A percentile compares a stretch with the other conserved stretches of the same genome.
These are phyloP conservation scores for Anadara kagoshimensis DNA, from an alignment of 1,140 invertebrate genomes.

Conservation along the genomic window DNA sequence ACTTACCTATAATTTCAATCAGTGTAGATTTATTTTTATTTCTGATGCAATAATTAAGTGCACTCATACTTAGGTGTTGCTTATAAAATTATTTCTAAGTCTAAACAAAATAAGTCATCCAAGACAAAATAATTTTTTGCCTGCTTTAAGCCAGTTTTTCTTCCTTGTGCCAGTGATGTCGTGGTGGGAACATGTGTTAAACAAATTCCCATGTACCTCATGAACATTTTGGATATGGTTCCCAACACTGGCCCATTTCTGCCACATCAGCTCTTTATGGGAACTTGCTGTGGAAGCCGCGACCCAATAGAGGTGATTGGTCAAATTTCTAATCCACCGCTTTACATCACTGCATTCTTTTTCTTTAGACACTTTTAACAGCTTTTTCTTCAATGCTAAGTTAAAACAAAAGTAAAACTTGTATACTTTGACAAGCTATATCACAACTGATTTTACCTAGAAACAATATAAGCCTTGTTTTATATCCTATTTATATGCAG, in stretches of 20 bases:
- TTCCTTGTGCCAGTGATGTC: no score
- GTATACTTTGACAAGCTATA: no score
- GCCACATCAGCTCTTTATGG: constrained; percentile 22
- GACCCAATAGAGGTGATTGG: constrained; percentile 46
- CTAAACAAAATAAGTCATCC: no score
- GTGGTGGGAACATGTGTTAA: constrained; percentile 24
- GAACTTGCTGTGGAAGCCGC: constrained; percentile 29
- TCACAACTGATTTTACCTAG: no score
- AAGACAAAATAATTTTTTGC: constrained; percentile 23
- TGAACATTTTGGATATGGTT: constrained; percentile 46
- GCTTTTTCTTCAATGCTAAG: constrained; percentile 18
- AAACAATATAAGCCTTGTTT: no score
- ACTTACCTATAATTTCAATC: no score
- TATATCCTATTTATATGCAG: no score
- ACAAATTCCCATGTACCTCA: constrained; percentile 23
- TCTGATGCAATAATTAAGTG: neutral
- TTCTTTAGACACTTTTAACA: constrained; percentile 15
- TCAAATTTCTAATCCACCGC: constrained; percentile 30
- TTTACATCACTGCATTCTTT: constrained; percentile 12
- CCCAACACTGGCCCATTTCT: constrained; percentile 34
- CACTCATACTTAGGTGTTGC: neutral
- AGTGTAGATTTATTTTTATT: no score
- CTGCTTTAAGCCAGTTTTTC: no score
- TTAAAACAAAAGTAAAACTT: no score
- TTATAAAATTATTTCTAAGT: neutral